Conservation (phyloP, 2,113 vertebrate genomes). For the Lepisosteus osseus region DNA sequence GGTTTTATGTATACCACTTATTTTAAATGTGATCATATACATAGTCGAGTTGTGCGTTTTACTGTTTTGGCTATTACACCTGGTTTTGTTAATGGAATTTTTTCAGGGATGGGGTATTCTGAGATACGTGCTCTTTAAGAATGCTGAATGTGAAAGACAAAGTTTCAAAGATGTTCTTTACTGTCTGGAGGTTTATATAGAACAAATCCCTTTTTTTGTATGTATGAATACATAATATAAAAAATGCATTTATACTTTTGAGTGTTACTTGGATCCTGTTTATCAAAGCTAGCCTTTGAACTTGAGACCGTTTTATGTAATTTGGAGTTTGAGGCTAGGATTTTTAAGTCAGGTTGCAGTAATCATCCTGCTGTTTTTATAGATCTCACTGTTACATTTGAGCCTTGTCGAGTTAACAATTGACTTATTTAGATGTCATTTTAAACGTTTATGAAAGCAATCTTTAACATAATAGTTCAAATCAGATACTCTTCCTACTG, state of each 20-base stretch:
- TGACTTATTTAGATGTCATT: conserved; percentile 9
- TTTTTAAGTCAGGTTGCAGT: conserved; percentile 19
- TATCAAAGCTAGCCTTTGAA: conserved; percentile 20
- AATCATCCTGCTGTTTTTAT: conserved; percentile 21
- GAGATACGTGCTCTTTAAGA: conserved; percentile 38
- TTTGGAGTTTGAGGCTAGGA: conserved; percentile 1
- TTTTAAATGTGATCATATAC: conserved; percentile 28
- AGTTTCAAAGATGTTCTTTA: conserved; percentile 27
- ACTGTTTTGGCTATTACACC: conserved; percentile 66
- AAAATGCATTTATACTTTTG: conserved; percentile 21
- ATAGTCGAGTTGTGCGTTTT: conserved; percentile 58
- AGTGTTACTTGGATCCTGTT: conserved; percentile 24
- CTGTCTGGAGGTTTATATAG: conserved; percentile 8
- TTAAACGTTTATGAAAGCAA: conserved; percentile 27
- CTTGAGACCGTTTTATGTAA: conserved; percentile 14
- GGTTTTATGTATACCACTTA: conserved; percentile 36
- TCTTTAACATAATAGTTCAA: conserved; percentile 22
- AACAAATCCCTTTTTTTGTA: neutral
- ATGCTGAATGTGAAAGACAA: conserved; percentile 41
- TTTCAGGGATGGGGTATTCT: conserved; percentile 71
- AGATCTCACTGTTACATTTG: conserved; percentile 25
- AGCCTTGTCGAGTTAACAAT: conserved; percentile 21
- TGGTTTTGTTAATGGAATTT: conserved; percentile 48
- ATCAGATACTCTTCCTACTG: conserved; percentile 14
- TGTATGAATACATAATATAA: no score